Evolutionary conservation across 2,797 vertebrate genomes (phyloP), one percentile per base, ranked within the genome.

Genomic region (Zalophus californianus): DNA sequence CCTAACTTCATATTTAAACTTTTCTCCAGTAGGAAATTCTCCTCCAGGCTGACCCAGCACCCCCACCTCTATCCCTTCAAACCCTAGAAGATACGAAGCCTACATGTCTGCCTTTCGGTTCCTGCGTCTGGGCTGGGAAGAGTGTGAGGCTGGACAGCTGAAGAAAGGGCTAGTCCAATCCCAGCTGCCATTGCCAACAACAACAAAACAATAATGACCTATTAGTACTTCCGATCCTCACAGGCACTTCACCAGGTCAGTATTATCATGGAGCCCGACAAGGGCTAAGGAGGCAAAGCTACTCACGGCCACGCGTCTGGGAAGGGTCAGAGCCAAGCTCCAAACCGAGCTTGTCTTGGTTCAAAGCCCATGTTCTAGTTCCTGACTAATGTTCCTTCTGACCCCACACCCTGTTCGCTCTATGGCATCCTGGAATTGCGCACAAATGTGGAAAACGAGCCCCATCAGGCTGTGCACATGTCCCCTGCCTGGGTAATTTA

Each of bases 301-400:
- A 41, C 38, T 64, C 32, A 5, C 0, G 0, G 66, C 64, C 20
- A 4, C 0, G 14, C 3, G 9, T 21, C 44, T 13, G 58, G 9
- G 21, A 48, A 7, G 11, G 2, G 7, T 13, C 2, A 0, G 41
- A 35, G 72, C 38, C 10, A 1, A 72, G 73, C 12, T 77, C 27
- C 38, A 7, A 29, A 20, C 3, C 2, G 44, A 29, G 44, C 5
- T 6, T 3, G 2, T 44, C 44, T 72, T 0, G 15, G 38, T 41
- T 66, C 16, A 21, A 41, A 94, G 25, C 32, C 78, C 16, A 1
- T 0, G 0, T 29, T 35, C 70, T 41, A 11, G 2, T 21, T 82
- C 1, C 0, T 10, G 52, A n/a, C 0, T 7, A 2, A 38, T 0
- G 27, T n/a, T 11, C 0, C 7, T 48, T n/a, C 50, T 7, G 16